Conservation (phyloP, 2,888 invertebrate genomes). For the Suillia variegata region DNA sequence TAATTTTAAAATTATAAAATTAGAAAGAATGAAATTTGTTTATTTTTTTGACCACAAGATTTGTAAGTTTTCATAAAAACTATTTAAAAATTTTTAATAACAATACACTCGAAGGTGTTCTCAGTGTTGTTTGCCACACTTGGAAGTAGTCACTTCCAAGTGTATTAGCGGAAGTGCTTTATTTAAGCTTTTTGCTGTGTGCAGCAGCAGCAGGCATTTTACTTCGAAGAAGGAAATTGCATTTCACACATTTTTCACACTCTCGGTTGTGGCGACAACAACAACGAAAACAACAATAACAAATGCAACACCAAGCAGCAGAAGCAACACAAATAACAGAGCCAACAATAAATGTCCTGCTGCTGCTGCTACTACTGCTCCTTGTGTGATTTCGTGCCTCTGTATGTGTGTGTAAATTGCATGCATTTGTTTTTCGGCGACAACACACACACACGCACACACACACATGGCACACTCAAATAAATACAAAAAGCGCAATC, state of each 20-base stretch:
- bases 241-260: constrained; percentile 53
- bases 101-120: too few relatives aligned
- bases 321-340: constrained; percentile 36
- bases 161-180: constrained; percentile 53
- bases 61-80: too few relatives aligned
- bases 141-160: constrained; percentile 46
- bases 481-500: constrained; percentile 52
- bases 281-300: neutral
- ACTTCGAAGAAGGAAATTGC: constrained; percentile 53
- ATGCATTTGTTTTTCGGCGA: constrained; percentile 1
- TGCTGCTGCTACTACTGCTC: too few relatives aligned
- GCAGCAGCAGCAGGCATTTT: constrained; percentile 47
- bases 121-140: too few relatives aligned
- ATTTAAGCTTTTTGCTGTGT: constrained; percentile 36
- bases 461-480: too few relatives aligned
- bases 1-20: neutral
- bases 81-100: too few relatives aligned
- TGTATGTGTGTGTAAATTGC: constrained; percentile 12
- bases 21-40: too few relatives aligned
- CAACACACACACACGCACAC: too few relatives aligned
- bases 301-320: constrained; percentile 23
- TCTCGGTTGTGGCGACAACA: constrained; percentile 24
- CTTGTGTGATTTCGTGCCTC: too few relatives aligned
- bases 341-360: neutral
- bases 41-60: too few relatives aligned